Conservation (phyloP, 2,888 invertebrate genomes). For the Acholoe squamosa region DNA sequence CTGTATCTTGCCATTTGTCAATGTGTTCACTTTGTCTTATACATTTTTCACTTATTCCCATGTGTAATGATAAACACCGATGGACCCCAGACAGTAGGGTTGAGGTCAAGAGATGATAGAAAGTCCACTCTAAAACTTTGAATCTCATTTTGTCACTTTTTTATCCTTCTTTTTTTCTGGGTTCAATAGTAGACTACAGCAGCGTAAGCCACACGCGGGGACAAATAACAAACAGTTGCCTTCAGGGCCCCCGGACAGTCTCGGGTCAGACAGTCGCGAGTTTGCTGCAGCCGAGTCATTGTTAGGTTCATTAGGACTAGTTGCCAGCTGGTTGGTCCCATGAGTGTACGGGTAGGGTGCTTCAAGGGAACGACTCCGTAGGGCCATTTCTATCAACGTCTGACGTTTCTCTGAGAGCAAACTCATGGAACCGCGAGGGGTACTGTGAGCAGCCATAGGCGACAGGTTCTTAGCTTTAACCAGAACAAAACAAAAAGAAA, state of each 20-base stretch:
- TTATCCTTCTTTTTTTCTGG: constrained; percentile 21
- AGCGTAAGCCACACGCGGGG: constrained; percentile 43
- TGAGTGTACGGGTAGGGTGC: constrained; percentile 54
- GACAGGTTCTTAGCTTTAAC: not conserved
- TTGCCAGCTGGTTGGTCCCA: not conserved
- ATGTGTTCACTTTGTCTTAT: not conserved
- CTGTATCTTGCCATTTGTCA: not conserved
- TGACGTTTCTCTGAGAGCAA: not conserved
- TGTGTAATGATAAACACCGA: not conserved
- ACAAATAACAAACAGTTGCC: constrained; percentile 51
- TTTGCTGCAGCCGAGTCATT: not conserved
- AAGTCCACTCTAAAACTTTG: not conserved
- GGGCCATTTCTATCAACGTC: constrained; percentile 32
- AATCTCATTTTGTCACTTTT: constrained; percentile 50
- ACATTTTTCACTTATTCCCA: not conserved
- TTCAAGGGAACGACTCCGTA: constrained; percentile 43
- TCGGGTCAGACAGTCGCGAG: not conserved
- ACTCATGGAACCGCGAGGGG: constrained; percentile 45
- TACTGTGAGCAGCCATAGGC: not conserved
- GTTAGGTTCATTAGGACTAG: not conserved
- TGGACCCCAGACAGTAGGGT: not conserved
- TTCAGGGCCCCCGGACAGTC: constrained; percentile 4
- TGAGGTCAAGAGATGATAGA: not conserved
- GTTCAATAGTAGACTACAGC: constrained; percentile 21
- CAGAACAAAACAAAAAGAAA: not conserved